Base-by-base conservation (phyloP, 2,888 invertebrate genomes). In the Auanema freiburgensis region DNA sequence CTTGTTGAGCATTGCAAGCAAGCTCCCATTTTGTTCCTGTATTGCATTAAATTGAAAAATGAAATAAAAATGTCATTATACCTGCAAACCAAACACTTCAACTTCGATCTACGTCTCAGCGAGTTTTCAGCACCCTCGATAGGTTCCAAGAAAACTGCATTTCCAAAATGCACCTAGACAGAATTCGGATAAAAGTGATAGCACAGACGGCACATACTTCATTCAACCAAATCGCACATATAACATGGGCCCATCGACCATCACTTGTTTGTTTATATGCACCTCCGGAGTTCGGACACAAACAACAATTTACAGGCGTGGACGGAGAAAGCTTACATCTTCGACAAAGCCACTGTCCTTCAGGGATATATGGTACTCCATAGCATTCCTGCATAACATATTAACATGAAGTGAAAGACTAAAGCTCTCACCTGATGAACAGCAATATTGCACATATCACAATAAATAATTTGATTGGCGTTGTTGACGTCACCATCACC, bases 381-480 rank as follows among this genome's bases (percentile, higher is more conserved):
- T 97, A 97, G 84, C 97, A 97, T 25, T 81, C 81, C 72, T 77
- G 51, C 43, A 23, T n/a, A 11, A 2, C 52, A n/a, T 18, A 56
- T 14, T 16, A 4, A 12, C 1, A 40, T 42, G 10, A 43, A 41
- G 25, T 41, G 40, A 25, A 23, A 18, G n/a, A 10, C 5, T 23
- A 23, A 51, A 4, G 6, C 24, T 18, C 21, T 12, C 11, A 86
- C 86, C 81, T 96, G 98, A 85, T 98, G 98, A 14, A 98, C 97
- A 25, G 98, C 95, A 72, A 98, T 87, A 86, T 98, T 97, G 86
- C 98, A 98, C 94, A 97, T 95, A 87, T 98, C 98, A 87, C 98
- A 98, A 87, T 98, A 98, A 57, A 98, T 88, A 76, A 98, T 98
- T 52, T 95, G 96, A 85, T 98, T 98, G 57, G 93, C 93, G 85